Evolutionary conservation across 2,888 invertebrate species (phyloP), one percentile per base, ranked within the genome.

Genomic region (Acleris holmiana): DNA sequence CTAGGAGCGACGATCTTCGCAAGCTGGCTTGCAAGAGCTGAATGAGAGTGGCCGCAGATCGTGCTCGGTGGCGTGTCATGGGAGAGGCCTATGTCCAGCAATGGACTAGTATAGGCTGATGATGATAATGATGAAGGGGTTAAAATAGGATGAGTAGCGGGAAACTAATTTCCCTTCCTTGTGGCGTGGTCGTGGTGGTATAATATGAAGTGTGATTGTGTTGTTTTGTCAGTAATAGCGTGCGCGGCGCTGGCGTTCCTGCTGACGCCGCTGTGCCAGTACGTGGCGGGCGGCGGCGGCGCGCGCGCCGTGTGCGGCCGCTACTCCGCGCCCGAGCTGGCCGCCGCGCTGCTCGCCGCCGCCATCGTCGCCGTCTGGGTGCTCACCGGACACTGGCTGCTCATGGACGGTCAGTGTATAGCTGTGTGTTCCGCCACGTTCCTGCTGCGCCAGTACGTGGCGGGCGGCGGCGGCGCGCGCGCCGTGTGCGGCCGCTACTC

Each of bases 351-450:
- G 72, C 93, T 99, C 68, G 97, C 98, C 69, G 96, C 99, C 77
- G 96, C 96, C 85, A 97, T 99, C 83, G 99, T 99, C 67, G 98
- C 98, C 91, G 96, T 99, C 73, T 99, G 99, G 99, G 98, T 99
- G 76, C 94, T 99, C 70, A 99, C 99, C 67, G 99, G 99, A 0
- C 99, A 99, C 91, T 99, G 99, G 99, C 94, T 99, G 74, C 94
- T 99, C 61, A 99, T 99, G 99, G 99, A 99, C 91, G 97, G 96
- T 96, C 78, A 84, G 92, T 80, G n/a, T n/a, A n/a, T n/a, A n/a
- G n/a, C n/a, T n/a, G n/a, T n/a, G n/a, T n/a, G n/a, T n/a, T n/a
- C n/a, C n/a, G n/a, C n/a, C n/a, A n/a, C 99, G 76, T 99, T 99
- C 92, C 95, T 99, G 61, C 94, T 99, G 77, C 99, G 99, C 93